Percentiles rank a stretch among this genome's conserved stretches.
Conservation (phyloP, 2,888 invertebrate species). For the Busseola fusca region DNA sequence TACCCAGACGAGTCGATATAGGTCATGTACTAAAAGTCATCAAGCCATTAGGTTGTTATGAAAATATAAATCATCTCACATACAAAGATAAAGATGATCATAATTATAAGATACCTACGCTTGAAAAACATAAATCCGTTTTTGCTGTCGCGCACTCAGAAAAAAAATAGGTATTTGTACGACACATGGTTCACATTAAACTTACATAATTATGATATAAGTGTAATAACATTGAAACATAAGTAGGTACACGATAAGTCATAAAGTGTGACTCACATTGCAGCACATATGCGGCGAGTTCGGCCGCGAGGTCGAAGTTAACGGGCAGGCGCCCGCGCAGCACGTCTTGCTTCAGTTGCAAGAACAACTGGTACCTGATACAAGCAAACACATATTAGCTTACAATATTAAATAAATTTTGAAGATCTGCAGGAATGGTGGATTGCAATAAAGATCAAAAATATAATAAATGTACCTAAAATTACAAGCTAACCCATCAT, state of each 20-base stretch:
- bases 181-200: neutral
- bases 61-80: neutral
- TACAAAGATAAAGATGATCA: neutral
- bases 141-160: neutral
- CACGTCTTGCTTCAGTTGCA: constrained; percentile 99
- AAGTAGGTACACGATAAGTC: constrained; percentile 10
- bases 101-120: neutral
- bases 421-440: neutral
- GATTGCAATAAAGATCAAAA: neutral
- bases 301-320: constrained; percentile 96
- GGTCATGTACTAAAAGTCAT: neutral
- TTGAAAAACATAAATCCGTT: neutral
- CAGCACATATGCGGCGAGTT: constrained; percentile 97
- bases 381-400: constrained; percentile 44
- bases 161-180: neutral
- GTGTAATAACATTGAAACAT: constrained; percentile 23
- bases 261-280: constrained; percentile 93
- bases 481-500: neutral
- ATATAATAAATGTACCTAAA: neutral
- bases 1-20: neutral
- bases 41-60: neutral
- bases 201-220: neutral
- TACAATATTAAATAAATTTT: constrained; percentile 1
- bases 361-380: constrained; percentile 97
- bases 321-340: constrained; percentile 97